Evolutionary conservation across 1,140 invertebrate species (phyloP), one percentile per base, ranked within the genome.

Genomic region (Argopecten irradians): DNA sequence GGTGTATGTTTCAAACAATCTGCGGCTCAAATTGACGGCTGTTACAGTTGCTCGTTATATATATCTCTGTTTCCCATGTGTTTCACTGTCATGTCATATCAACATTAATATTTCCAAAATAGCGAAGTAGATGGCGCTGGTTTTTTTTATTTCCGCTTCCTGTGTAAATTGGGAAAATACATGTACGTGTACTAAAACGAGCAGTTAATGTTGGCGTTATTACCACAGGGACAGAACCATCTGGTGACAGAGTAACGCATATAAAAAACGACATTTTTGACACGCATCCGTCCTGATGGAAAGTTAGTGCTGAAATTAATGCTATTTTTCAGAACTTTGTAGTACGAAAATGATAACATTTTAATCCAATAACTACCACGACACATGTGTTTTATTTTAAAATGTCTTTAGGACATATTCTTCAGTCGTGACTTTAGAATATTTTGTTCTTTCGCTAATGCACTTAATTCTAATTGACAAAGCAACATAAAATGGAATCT

Each of bases 81-180:
- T 71, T 71, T 71, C 28, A 71, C 55, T 71, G 55, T 71, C 55
- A 71, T 71, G 55, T 71, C 55, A 71, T 71, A 71, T 71, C 55
- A 71, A 71, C 55, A 71, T 71, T 71, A 71, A 71, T 71, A 71
- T 71, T 71, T 71, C 55, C 55, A 71, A 71, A 71, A 71, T 71
- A 71, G 55, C 55, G 55, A 71, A 71, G 55, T 71, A 71, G 55
- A 71, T 71, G 55, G 55, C 55, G 55, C 55, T 71, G 28, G n/a
- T n/a, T 71, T 71, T 71, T 71, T 71, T 71, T 71, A 71, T 71
- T 71, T 71, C 55, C 55, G 55, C 28, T 71, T 71, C 55, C 55
- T 71, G 55, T 71, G 55, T 71, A 71, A 71, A 71, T 71, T 71
- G 55, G n/a, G 22, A 71, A 71, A 71, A 71, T 71, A 71, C 22